Evolutionary conservation across 2,888 invertebrate genomes (phyloP).

Genomic region (Neoitamus cyanurus): DNA sequence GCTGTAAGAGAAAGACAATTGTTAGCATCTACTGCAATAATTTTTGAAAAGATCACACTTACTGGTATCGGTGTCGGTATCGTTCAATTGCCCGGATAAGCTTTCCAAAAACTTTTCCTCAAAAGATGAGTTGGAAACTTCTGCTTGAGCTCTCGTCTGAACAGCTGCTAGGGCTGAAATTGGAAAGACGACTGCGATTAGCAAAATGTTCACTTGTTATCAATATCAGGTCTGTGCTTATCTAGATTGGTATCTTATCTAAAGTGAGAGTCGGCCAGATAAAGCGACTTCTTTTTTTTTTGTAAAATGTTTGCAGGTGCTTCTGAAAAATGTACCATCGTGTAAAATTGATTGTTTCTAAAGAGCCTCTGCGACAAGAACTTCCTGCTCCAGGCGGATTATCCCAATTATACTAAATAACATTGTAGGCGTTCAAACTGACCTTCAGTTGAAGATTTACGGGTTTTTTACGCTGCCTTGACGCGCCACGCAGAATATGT

Average conservation of each 20-base stretch:
- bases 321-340: background rate
- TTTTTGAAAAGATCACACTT: background rate
- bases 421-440: background rate
- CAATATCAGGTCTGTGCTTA: background rate
- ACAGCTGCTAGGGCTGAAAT: slow-evolving; percentile 62
- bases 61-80: slow-evolving; percentile 1
- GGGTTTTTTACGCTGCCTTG: background rate
- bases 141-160: slow-evolving; percentile 54
- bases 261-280: background rate
- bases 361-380: background rate
- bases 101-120: slow-evolving; percentile 51
- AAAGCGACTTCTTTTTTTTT: background rate
- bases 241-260: slow-evolving; percentile 27
- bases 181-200: slow-evolving; percentile 47
- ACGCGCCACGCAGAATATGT: background rate
- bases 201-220: background rate
- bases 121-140: slow-evolving; percentile 56
- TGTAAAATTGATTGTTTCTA: background rate
- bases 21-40: too few relatives aligned
- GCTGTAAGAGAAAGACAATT: background rate
- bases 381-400: background rate
- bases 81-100: background rate
- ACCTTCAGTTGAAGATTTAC: background rate
- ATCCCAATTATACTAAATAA: background rate
- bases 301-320: background rate